phyloP scores from a whole-genome alignment of 2,797 vertebrate species.

The Sorex maritimensis region DNA sequence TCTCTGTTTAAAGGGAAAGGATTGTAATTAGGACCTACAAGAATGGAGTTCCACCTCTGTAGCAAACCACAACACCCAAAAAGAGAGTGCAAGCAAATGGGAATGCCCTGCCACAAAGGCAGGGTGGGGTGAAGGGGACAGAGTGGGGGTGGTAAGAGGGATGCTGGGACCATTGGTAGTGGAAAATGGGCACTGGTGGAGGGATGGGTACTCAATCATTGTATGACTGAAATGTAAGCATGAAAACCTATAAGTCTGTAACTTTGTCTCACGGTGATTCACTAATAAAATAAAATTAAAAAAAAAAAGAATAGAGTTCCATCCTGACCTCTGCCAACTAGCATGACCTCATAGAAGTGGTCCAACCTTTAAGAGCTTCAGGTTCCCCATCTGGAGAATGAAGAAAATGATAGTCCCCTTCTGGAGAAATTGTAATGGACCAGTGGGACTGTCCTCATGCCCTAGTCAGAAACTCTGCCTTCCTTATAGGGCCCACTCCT shows the following conservation, averaged over 20 bases:
- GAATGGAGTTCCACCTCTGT: background rate
- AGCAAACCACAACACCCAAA: too few species aligned
- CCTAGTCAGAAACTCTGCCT: background rate
- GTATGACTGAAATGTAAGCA: too few species aligned
- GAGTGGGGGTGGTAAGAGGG: too few species aligned
- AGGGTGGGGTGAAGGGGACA: too few species aligned
- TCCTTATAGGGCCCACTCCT: background rate
- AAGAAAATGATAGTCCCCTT: background rate
- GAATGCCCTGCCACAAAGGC: too few species aligned
- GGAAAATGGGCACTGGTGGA: too few species aligned
- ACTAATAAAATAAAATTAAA: too few species aligned
- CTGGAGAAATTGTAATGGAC: background rate
- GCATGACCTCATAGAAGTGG: constrained; percentile 28
- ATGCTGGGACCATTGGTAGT: too few species aligned
- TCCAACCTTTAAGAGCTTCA: background rate
- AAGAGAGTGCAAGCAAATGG: too few species aligned
- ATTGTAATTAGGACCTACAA: background rate
- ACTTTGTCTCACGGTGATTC: too few species aligned
- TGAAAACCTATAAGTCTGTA: too few species aligned
- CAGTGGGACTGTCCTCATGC: background rate
- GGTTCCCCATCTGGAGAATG: constrained; percentile 20
- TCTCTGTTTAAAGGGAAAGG: constrained; percentile 52
- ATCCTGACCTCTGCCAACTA: constrained; percentile 22
- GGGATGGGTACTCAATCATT: too few species aligned
- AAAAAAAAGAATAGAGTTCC: constrained; percentile 12